Evolutionary conservation across 2,113 vertebrate species (phyloP).

Genomic region (Malurus elegans): DNA sequence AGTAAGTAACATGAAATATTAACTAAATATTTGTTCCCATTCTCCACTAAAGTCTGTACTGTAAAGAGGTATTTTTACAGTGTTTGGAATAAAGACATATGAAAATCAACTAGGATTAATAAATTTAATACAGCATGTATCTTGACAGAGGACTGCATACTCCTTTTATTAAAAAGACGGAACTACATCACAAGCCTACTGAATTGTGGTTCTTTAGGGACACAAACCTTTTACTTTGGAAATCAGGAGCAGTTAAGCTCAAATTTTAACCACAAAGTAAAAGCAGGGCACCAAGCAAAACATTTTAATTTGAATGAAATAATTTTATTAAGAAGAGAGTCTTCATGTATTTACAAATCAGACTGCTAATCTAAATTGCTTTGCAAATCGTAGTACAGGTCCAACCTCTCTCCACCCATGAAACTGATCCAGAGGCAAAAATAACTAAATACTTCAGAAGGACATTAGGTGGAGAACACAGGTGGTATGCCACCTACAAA

Average conservation of each 20-base stretch:
- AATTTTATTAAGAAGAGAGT: neutral
- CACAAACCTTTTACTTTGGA: neutral
- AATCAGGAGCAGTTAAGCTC: neutral
- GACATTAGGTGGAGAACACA: neutral
- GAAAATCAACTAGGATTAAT: neutral
- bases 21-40: neutral
- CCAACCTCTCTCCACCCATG: neutral
- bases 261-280: neutral
- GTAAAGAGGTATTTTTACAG: neutral
- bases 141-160: neutral
- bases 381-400: neutral
- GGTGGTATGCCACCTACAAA: neutral
- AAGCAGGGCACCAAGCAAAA: neutral
- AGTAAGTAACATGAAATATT: neutral
- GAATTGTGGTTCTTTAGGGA: neutral
- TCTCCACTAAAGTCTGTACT: neutral
- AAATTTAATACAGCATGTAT: neutral
- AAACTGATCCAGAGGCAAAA: neutral
- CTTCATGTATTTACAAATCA: neutral
- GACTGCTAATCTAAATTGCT: neutral
- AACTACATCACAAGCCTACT: neutral
- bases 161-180: neutral
- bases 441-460: neutral
- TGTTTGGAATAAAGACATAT: neutral
- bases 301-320: neutral